These are phyloP conservation scores for Onychorhynchus coronatus DNA, from an alignment of 2,113 vertebrate genomes.

Conservation along the genomic window DNA sequence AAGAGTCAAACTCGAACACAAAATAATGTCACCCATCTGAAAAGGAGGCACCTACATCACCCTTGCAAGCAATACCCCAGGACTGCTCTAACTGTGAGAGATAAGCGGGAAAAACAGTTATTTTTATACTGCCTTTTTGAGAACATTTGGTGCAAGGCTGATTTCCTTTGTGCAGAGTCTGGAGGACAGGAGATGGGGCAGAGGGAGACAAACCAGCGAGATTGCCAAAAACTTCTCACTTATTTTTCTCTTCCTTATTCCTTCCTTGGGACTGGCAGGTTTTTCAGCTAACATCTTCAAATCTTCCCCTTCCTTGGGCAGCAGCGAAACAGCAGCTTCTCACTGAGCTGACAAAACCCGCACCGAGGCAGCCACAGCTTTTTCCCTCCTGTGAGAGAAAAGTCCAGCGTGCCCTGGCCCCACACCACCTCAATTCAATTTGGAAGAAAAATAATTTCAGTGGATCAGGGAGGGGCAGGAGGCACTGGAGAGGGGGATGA, in stretches of 20 bases:
- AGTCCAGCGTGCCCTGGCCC: slow-evolving; percentile 4
- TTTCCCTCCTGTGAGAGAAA: background rate
- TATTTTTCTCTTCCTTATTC: background rate
- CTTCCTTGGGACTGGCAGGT: background rate
- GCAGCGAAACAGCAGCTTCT: background rate
- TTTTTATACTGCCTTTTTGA: background rate
- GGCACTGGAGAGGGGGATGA: background rate
- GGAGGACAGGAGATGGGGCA: background rate
- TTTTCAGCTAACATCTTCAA: background rate
- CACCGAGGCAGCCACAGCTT: background rate
- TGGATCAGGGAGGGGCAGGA: background rate
- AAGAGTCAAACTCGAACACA: background rate
- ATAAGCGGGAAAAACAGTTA: slow-evolving; percentile 21
- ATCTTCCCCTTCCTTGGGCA: background rate
- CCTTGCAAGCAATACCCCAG: background rate
- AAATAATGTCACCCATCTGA: background rate
- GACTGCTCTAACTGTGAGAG: background rate
- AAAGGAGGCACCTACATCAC: background rate
- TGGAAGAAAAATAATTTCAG: slow-evolving; percentile 38
- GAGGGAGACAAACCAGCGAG: background rate
- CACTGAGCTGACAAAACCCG: background rate
- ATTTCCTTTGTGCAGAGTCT: slow-evolving; percentile 28
- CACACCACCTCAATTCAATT: slow-evolving; percentile 2
- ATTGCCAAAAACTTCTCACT: background rate
- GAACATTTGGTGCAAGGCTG: background rate